A percentile compares a stretch with the other conserved stretches of the same genome.
Conservation (phyloP, 2,797 vertebrate species). For the Helarctos malayanus region DNA sequence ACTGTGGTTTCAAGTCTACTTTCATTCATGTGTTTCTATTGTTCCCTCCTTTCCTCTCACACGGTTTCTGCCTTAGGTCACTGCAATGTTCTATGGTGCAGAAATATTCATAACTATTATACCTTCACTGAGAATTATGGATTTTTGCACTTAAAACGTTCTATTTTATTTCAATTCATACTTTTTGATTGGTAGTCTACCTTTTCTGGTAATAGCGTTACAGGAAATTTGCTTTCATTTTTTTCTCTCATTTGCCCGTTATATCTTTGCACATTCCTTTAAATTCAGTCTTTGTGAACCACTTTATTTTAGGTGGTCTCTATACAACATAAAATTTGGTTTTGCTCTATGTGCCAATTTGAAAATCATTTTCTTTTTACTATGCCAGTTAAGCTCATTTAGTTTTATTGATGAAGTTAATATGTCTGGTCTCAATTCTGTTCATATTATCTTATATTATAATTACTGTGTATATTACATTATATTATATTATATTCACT, state of each 20-base stretch:
- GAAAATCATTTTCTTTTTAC: neutral
- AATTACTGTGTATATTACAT: neutral
- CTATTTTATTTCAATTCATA: neutral
- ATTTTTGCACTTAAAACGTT: neutral
- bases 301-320: neutral
- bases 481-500: neutral
- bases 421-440: neutral
- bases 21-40: neutral
- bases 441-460: neutral
- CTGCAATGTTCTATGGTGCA: neutral
- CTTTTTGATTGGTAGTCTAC: neutral
- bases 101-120: neutral
- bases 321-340: neutral
- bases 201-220: neutral
- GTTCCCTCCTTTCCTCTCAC: neutral
- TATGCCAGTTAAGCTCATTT: neutral
- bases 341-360: neutral
- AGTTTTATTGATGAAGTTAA: neutral
- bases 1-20: neutral
- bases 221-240: conserved; percentile 23
- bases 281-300: neutral
- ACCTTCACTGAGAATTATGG: neutral
- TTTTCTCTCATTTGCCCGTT: neutral
- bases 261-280: neutral
- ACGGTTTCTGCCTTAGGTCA: neutral